These are phyloP conservation scores for Ladona fulva DNA, from an alignment of 1,140 invertebrate genomes.

Conservation along the genomic window DNA sequence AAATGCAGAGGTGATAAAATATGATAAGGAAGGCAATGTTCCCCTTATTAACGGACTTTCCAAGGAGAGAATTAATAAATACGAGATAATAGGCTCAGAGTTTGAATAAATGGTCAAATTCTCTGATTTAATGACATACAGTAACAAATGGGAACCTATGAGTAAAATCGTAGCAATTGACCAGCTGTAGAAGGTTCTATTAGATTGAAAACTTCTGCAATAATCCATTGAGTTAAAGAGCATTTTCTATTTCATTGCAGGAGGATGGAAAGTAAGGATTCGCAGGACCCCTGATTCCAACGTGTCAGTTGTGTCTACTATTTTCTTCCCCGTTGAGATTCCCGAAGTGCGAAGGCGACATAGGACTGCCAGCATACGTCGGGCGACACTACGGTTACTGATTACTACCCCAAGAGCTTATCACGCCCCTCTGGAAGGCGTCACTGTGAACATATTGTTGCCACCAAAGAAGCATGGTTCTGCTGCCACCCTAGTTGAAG, in stretches of 20 bases:
- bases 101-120: no score
- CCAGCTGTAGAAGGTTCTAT: no score
- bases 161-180: no score
- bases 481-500: conserved; percentile 16
- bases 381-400: conserved; percentile 17
- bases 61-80: no score
- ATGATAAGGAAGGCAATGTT: no score
- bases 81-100: no score
- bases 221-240: no score
- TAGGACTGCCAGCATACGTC: conserved; percentile 29
- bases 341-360: conserved; percentile 26
- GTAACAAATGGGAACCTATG: no score
- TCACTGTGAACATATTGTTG: conserved; percentile 20
- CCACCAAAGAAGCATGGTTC: conserved; percentile 16
- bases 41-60: no score
- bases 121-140: no score
- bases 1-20: no score
- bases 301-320: not conserved
- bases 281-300: not conserved
- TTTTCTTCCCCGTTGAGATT: conserved; percentile 31
- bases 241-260: not conserved
- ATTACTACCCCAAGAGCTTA: not conserved
- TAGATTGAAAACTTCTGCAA: no score
- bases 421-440: not conserved
- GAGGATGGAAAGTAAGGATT: not conserved